phyloP scores from a whole-genome alignment of 2,797 vertebrate species.

The Fistularia tabacaria region DNA sequence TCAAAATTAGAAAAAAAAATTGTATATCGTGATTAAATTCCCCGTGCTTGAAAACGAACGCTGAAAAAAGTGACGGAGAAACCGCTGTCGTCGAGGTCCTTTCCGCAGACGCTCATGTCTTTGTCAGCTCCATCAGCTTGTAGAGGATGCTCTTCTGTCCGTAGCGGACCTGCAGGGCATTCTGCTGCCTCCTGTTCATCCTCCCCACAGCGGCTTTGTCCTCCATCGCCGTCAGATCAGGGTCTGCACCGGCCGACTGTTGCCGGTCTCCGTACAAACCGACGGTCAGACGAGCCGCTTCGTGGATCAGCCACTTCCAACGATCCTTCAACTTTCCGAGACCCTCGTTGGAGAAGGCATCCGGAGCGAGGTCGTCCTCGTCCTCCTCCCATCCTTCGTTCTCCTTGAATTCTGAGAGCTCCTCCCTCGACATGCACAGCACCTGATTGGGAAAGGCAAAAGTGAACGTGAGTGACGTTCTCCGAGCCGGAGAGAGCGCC shows the following conservation, averaged over 20 bases:
- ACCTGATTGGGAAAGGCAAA: conserved; percentile 78
- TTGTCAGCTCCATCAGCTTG: conserved; percentile 76
- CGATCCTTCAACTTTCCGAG: conserved; percentile 70
- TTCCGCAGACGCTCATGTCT: neutral
- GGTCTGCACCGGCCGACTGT: conserved; percentile 34
- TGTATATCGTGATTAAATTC: too few species aligned
- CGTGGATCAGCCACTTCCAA: conserved; percentile 79
- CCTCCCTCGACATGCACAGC: conserved; percentile 83
- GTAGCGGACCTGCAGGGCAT: conserved; percentile 84
- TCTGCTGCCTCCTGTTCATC: conserved; percentile 77
- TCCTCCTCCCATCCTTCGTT: conserved; percentile 82
- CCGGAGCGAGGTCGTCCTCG: conserved; percentile 62
- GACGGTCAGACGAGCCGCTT: conserved; percentile 74
- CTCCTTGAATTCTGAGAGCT: conserved; percentile 82
- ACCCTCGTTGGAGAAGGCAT: conserved; percentile 69
- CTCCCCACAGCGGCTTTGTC: conserved; percentile 53
- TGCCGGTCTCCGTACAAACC: conserved; percentile 63
- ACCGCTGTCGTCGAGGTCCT: too few species aligned
- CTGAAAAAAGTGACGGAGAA: too few species aligned
- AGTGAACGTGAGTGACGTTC: too few species aligned
- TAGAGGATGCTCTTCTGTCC: conserved; percentile 89
- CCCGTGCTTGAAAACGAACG: too few species aligned
- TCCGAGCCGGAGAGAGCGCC: neutral
- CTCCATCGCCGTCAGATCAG: conserved; percentile 70
- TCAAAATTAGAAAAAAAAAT: too few species aligned